Base-by-base conservation (phyloP, 2,888 invertebrate genomes). In the Oithona nana region DNA sequence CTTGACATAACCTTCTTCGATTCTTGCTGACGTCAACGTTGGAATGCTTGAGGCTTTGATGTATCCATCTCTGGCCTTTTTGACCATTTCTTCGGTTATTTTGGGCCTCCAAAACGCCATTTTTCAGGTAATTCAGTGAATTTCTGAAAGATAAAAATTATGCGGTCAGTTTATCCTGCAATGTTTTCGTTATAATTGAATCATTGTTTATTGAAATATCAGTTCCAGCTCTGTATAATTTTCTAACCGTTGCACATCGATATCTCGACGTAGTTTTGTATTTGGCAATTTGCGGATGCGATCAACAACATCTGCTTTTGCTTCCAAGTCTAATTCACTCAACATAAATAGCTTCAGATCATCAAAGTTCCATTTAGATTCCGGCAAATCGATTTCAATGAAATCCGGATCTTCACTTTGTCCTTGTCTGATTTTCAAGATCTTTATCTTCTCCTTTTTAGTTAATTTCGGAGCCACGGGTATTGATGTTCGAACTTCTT, bases 161-260 rank as follows among this genome's bases (percentile, higher is more conserved):
- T n/a, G n/a, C n/a, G n/a, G n/a, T n/a, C n/a, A n/a, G n/a, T n/a
- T n/a, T n/a, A n/a, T n/a, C n/a, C n/a, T n/a, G n/a, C n/a, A n/a
- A n/a, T n/a, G n/a, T n/a, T n/a, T n/a, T n/a, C n/a, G n/a, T n/a
- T n/a, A n/a, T n/a, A n/a, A n/a, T n/a, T n/a, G n/a, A n/a, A n/a
- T n/a, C n/a, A n/a, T n/a, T n/a, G n/a, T n/a, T n/a, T n/a, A n/a
- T n/a, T n/a, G n/a, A n/a, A 39, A 39, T 11, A 39, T 26, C 24
- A 54, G 24, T 11, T 54, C 54, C 54, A 59, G 20, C 3, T 59
- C 59, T 50, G 24, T 22, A 26, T 59, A 59, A 50, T 59, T 49
- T 16, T 1, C 24, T 6, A 59, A 26, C 11, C 59, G 3, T 26
- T 49, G n/a, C 11, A 59, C 50, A 26, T 59, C 59, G 8, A 48